Base-by-base conservation (phyloP, 1,140 invertebrate species). In the Trypoxylus dichotomus region DNA sequence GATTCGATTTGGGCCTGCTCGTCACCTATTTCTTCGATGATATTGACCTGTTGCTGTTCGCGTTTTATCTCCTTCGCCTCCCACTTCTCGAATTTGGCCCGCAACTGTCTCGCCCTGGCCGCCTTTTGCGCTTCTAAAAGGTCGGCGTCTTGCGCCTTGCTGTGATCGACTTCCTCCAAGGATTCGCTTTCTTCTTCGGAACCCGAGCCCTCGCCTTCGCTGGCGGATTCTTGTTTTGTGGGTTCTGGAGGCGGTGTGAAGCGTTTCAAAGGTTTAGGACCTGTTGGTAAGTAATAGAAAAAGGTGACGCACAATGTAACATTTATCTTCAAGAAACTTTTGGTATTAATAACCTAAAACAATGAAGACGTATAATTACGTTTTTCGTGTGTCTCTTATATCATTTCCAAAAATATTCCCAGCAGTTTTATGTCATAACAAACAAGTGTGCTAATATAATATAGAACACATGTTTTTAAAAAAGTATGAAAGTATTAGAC, bases 1-100 rank as follows among this genome's bases (percentile, higher is more conserved):
- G 92, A 93, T 83, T 95, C 93, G 80, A 94, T 90, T 81, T 90
- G 91, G 1, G 89, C 85, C 77, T 92, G 89, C 75, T 91, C 91
- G 1, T 91, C 89, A 10, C 88, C 87, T 41, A 87, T 86, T 68
- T 91, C 89, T 81, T 88, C 85, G 32, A 85, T 83, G 2, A 86
- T 82, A 79, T 87, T 86, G 1, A 86, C 82, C 58, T 80, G 82
- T 41, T 81, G 83, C 63, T 86, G 80, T 80, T 88, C 87, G 1
- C 87, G 84, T 82, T 90, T 90, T 2, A 90, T 91, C 82, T 94
- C 93, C 19, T 91, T 91, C 58, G 91, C 91, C 81, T 95, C 92
- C 95, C 96, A 96, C 81, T 94, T 92, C 86, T 98, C 97, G 88
- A 98, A 98, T 85, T 96, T 96, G 47, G 93, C 94, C 79, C 93